A percentile compares a stretch with the other conserved stretches of the same genome.
phyloP scores from a whole-genome alignment of 1,140 invertebrate species.

The Procambarus clarkii region DNA sequence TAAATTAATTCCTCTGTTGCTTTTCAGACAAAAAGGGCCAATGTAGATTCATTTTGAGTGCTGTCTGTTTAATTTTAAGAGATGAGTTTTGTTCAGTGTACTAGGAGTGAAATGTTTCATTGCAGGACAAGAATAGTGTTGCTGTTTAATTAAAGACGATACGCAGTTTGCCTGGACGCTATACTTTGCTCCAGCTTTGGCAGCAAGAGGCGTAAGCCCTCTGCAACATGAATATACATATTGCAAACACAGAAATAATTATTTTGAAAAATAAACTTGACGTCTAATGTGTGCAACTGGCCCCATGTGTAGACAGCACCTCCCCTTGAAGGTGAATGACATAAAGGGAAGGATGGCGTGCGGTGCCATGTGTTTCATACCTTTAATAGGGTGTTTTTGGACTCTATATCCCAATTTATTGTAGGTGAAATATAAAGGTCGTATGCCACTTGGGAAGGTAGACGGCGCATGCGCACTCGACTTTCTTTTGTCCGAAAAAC shows the following conservation, averaged over 20 bases:
- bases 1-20: too few species aligned
- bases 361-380: background rate
- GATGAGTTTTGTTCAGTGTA: background rate
- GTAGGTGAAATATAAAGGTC: constrained; percentile 11
- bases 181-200: background rate
- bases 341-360: background rate
- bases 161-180: background rate
- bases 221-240: background rate
- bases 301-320: too few species aligned
- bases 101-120: background rate
- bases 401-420: constrained; percentile 39
- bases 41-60: too few species aligned
- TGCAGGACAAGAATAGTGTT: background rate
- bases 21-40: too few species aligned
- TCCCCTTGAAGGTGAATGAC: background rate
- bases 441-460: constrained; percentile 23
- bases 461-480: constrained; percentile 36
- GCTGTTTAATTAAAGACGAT: background rate
- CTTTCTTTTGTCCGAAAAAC: constrained; percentile 55
- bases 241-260: background rate
- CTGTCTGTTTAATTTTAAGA: background rate
- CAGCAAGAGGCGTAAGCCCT: background rate
- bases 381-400: constrained; percentile 8
- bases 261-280: background rate
- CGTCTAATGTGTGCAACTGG: background rate